Percentiles rank a stretch among this genome's conserved stretches.
Conservation (phyloP, 2,113 vertebrate genomes). For the Formicarius rufipectus region DNA sequence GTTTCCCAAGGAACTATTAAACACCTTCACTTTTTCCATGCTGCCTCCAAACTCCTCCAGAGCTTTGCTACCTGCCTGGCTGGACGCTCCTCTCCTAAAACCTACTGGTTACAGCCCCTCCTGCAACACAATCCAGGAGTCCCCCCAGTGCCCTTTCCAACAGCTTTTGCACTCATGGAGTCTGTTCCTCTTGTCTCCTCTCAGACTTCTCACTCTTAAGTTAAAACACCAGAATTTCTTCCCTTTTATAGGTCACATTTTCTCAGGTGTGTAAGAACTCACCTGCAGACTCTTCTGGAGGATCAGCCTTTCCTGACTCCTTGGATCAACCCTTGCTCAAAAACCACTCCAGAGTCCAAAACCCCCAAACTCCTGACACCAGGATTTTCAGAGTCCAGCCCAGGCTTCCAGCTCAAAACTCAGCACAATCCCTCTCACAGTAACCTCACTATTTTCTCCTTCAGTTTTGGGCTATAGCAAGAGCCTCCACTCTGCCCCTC, state of each 20-base stretch:
- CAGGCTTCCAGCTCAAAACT: neutral
- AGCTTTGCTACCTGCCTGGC: neutral
- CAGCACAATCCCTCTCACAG: neutral
- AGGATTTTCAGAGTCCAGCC: neutral
- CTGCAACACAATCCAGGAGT: neutral
- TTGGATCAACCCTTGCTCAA: neutral
- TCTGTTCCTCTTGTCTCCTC: neutral
- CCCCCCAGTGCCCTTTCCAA: neutral
- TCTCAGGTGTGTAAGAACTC: neutral
- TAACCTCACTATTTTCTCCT: neutral
- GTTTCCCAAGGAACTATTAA: neutral
- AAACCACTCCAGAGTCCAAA: neutral
- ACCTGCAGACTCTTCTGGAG: neutral
- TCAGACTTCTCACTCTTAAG: neutral
- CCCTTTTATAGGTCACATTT: neutral
- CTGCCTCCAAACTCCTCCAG: neutral
- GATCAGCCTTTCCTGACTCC: neutral
- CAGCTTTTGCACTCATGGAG: neutral
- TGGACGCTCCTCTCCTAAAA: neutral
- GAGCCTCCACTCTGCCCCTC: neutral
- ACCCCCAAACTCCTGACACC: neutral
- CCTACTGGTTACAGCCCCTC: neutral
- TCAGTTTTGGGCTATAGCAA: neutral
- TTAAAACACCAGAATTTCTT: neutral
- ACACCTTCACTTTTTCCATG: neutral